Conservation (phyloP, 2,113 vertebrate genomes). For the Pagrus major region DNA sequence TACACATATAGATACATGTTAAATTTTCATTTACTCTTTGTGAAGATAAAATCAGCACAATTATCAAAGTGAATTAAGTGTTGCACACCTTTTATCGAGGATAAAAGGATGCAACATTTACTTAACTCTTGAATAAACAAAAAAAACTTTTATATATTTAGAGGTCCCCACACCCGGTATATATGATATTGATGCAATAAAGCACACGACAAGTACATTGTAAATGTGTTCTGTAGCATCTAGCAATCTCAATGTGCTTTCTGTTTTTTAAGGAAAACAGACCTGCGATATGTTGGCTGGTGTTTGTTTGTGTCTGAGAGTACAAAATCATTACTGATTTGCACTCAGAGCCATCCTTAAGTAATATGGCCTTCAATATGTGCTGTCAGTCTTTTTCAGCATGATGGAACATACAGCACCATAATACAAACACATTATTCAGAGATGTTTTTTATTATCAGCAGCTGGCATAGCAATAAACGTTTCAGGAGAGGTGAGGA, state of each 20-base stretch:
- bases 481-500: slow-evolving; percentile 20
- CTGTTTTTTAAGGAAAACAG: not conserved
- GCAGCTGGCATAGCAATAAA: slow-evolving; percentile 62
- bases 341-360: slow-evolving; percentile 41
- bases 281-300: not conserved
- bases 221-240: no score
- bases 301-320: slow-evolving; percentile 24
- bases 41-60: not conserved
- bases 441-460: slow-evolving; percentile 36
- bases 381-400: slow-evolving; percentile 20
- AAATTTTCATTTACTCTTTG: no score
- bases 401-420: slow-evolving; percentile 39
- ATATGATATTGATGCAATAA: not conserved
- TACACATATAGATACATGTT: not conserved
- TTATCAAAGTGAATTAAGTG: not conserved
- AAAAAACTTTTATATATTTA: no score
- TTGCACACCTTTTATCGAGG: no score
- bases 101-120: not conserved
- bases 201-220: not conserved
- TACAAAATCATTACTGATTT: slow-evolving; percentile 39
- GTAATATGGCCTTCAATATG: slow-evolving; percentile 44
- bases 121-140: no score
- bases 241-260: not conserved
- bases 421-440: slow-evolving; percentile 34
- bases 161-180: no score